Conservation (phyloP, 2,113 vertebrate genomes). For the Orientallactaga bullata region DNA sequence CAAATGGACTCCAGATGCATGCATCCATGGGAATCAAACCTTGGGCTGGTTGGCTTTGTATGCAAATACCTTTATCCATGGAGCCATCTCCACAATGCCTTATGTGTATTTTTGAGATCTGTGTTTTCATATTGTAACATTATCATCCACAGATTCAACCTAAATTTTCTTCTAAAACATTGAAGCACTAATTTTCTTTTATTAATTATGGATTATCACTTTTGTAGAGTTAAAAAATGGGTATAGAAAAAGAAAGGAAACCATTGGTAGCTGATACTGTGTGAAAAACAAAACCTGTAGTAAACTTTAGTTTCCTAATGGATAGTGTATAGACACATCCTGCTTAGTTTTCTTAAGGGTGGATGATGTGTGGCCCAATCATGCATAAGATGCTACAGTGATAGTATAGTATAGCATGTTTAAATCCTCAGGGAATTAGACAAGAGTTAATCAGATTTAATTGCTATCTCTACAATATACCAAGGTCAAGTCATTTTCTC, state of each 20-base stretch:
- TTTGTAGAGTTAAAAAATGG: neutral
- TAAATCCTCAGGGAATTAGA: slow-evolving; percentile 36
- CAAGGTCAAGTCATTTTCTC: slow-evolving; percentile 1
- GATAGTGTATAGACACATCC: too few relatives aligned
- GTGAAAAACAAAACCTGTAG: slow-evolving; percentile 10
- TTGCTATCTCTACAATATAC: neutral
- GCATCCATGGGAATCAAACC: too few relatives aligned
- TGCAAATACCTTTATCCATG: too few relatives aligned
- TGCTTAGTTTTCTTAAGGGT: slow-evolving; percentile 48
- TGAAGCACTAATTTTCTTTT: slow-evolving; percentile 6
- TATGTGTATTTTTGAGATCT: neutral
- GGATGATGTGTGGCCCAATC: slow-evolving; percentile 25
- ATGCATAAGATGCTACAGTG: slow-evolving; percentile 46
- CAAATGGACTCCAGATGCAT: too few relatives aligned
- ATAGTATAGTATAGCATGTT: slow-evolving; percentile 27
- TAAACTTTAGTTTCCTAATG: neutral
- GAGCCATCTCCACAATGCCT: too few relatives aligned
- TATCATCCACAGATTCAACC: neutral
- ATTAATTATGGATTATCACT: slow-evolving; percentile 10
- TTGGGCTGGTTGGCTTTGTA: too few relatives aligned
- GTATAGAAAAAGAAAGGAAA: neutral
- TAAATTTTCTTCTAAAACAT: slow-evolving; percentile 49
- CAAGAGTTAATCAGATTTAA: slow-evolving; percentile 60
- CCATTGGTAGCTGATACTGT: neutral
- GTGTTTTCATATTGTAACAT: slow-evolving; percentile 39